Conservation (phyloP, 2,113 vertebrate species). For the Tamias sibiricus region DNA sequence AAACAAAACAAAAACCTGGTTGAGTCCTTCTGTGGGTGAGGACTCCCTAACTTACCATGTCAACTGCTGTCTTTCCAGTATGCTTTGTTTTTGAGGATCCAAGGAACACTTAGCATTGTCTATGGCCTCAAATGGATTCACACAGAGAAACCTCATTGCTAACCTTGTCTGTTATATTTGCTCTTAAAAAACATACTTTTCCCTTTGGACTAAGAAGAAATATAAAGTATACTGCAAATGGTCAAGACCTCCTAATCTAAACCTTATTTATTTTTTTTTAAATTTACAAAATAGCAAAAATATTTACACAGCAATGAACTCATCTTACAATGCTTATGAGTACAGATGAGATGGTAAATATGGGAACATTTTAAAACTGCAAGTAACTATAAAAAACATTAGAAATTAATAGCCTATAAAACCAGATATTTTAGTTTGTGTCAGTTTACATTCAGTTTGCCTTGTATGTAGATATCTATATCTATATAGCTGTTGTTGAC, state of each 20-base stretch:
- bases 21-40: not conserved
- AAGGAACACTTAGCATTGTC: not conserved
- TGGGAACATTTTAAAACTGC: not conserved
- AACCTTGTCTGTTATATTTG: not conserved
- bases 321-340: not conserved
- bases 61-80: not conserved
- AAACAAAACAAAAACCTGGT: not conserved
- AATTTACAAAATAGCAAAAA: not conserved
- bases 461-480: not conserved
- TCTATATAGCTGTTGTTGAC: not conserved
- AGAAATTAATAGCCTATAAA: not conserved
- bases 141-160: not conserved
- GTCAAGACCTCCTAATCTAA: not conserved
- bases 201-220: not conserved
- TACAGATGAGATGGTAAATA: not conserved
- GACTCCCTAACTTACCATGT: not conserved
- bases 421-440: not conserved
- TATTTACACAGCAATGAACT: not conserved
- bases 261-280: not conserved
- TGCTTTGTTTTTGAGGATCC: not conserved
- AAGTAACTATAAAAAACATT: not conserved
- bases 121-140: constrained; percentile 13
- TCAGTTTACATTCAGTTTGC: not conserved
- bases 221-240: not conserved
- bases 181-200: constrained; percentile 25